These are phyloP conservation scores for Therioaphis trifolii DNA, from an alignment of 2,888 invertebrate genomes.

Conservation along the genomic window DNA sequence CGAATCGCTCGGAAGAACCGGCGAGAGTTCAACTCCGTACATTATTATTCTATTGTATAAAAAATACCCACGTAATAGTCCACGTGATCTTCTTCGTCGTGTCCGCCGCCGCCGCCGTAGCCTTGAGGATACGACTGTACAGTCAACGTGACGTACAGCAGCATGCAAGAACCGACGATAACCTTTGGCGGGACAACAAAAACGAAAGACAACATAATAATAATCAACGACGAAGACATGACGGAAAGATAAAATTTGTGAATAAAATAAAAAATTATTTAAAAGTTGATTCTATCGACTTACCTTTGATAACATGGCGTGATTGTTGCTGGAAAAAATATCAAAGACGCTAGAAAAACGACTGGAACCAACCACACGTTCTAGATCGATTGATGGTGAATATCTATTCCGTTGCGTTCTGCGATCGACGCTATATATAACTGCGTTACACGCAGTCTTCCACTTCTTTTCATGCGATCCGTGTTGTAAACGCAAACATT, in stretches of 20 bases:
- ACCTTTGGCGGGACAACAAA: conserved; percentile 18
- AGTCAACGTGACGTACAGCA: conserved; percentile 37
- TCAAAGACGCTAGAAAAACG: background rate
- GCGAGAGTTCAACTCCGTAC: no score
- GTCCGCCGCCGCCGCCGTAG: conserved; percentile 46
- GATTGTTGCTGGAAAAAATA: background rate
- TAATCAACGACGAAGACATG: background rate
- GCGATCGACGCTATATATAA: conserved; percentile 50
- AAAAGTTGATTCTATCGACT: background rate
- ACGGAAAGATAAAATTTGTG: background rate
- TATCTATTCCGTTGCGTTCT: conserved; percentile 1
- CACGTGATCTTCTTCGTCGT: conserved; percentile 64
- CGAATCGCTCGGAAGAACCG: background rate
- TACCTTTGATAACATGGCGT: conserved; percentile 47
- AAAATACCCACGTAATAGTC: conserved; percentile 65
- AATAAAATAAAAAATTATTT: background rate
- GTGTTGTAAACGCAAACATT: conserved; percentile 58
- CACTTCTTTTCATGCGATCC: conserved; percentile 45
- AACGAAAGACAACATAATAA: background rate
- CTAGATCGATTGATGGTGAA: conserved; percentile 26
- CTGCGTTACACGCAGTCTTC: conserved; percentile 22
- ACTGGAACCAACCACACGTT: background rate
- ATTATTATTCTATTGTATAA: background rate
- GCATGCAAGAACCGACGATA: conserved; percentile 48
- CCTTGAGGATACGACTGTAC: conserved; percentile 60